phyloP scores from a whole-genome alignment of 92 coral and sea anemone genomes.

The Meandrina meandrites region DNA sequence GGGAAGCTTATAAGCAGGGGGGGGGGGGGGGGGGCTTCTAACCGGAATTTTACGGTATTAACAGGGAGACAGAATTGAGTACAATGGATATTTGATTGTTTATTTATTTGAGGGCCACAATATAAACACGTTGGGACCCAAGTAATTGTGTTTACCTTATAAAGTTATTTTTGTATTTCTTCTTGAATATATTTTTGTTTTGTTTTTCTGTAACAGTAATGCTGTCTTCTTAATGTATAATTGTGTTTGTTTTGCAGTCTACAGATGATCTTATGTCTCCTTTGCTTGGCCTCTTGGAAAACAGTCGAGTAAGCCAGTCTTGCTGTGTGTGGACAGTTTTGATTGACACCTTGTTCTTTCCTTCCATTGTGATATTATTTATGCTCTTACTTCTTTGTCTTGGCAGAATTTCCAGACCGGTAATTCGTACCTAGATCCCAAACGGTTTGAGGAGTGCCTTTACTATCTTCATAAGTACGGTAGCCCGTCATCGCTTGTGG shows the following conservation, averaged over 20 bases:
- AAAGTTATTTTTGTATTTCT: too few species aligned
- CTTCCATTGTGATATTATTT: not conserved
- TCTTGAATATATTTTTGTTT: too few species aligned
- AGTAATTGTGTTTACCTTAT: too few species aligned
- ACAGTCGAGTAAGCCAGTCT: constrained; percentile 62
- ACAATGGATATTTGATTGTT: too few species aligned
- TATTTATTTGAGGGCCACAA: too few species aligned
- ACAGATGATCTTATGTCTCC: constrained; percentile 81
- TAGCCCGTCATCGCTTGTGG: constrained; percentile 72
- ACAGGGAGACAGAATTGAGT: too few species aligned
- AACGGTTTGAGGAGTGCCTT: constrained; percentile 90
- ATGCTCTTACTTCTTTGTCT: not conserved
- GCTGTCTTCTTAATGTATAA: not conserved
- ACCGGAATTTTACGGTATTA: too few species aligned
- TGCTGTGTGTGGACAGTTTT: not conserved
- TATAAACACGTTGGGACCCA: too few species aligned
- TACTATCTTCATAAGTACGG: constrained; percentile 87
- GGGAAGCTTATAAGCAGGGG: too few species aligned
- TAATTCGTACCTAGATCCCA: constrained; percentile 70
- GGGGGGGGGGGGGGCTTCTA: too few species aligned
- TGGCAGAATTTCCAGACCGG: constrained; percentile 48
- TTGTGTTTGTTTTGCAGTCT: constrained; percentile 53
- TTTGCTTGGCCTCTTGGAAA: constrained; percentile 71
- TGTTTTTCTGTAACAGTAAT: not conserved
- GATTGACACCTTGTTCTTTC: not conserved